These are phyloP conservation scores for Drosophila lacertosa DNA, from an alignment of 1,140 invertebrate species.

Conservation along the genomic window DNA sequence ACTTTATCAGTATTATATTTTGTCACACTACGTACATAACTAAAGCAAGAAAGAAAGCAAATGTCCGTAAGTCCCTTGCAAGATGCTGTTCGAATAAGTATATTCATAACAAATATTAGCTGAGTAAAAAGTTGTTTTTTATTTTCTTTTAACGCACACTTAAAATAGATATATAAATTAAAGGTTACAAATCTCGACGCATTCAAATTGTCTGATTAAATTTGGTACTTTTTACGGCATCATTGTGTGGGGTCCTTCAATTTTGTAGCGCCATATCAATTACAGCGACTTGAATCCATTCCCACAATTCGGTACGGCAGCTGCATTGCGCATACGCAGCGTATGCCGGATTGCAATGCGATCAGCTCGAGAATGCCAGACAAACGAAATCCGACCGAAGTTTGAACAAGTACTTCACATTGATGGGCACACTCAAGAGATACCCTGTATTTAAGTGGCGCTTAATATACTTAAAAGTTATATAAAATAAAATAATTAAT, in stretches of 20 bases:
- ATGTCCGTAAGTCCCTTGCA: too few species aligned
- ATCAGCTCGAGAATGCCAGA: conserved; percentile 21
- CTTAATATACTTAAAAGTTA: not conserved
- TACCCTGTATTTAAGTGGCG: conserved; percentile 7
- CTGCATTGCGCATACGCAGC: conserved; percentile 59
- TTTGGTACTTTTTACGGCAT: not conserved
- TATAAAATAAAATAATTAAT: not conserved
- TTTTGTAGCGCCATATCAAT: conserved; percentile 52
- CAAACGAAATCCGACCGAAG: conserved; percentile 16
- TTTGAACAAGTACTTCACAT: conserved; percentile 5
- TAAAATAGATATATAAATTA: too few species aligned
- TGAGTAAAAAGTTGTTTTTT: too few species aligned
- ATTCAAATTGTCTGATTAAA: not conserved
- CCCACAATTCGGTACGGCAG: conserved; percentile 39
- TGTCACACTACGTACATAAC: too few species aligned
- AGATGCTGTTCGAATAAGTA: too few species aligned
- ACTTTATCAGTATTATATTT: too few species aligned
- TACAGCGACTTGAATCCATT: conserved; percentile 44
- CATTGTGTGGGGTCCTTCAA: conserved; percentile 18
- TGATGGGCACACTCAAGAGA: not conserved
- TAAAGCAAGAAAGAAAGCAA: too few species aligned
- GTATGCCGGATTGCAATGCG: conserved; percentile 30
- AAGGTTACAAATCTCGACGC: too few species aligned
- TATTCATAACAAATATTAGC: too few species aligned
- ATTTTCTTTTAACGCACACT: too few species aligned